phyloP scores from a whole-genome alignment of 2,888 invertebrate genomes.

The Erebia epiphron region DNA sequence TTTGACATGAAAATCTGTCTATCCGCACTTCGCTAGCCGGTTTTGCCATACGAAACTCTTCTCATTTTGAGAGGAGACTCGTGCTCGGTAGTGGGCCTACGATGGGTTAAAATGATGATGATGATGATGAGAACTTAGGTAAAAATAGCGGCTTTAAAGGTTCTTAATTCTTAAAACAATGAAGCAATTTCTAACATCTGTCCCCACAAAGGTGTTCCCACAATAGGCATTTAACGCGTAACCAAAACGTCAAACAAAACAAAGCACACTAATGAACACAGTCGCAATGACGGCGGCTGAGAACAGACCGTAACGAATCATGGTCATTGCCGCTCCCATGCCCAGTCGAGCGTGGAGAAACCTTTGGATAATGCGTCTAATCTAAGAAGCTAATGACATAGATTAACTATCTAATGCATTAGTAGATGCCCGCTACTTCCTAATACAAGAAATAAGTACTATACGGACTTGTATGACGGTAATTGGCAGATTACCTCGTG shows the following conservation, averaged over 20 bases:
- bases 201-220: constrained; percentile 18
- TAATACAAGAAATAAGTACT: background rate
- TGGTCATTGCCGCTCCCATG: constrained; percentile 50
- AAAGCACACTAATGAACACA: constrained; percentile 39
- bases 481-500: background rate
- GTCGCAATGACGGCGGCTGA: constrained; percentile 43
- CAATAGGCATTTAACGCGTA: constrained; percentile 28
- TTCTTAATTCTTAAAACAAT: background rate
- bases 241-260: constrained; percentile 43
- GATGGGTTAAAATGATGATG: too few species aligned
- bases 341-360: constrained; percentile 48
- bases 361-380: constrained; percentile 24
- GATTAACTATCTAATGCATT: constrained; percentile 16
- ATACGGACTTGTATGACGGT: background rate
- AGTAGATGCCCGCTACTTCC: background rate
- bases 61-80: too few species aligned
- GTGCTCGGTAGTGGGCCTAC: too few species aligned
- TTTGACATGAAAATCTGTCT: too few species aligned
- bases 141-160: background rate
- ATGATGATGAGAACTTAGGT: too few species aligned
- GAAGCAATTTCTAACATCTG: constrained; percentile 6
- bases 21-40: too few species aligned
- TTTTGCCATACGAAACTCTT: too few species aligned
- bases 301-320: constrained; percentile 52
- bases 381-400: constrained; percentile 29